phyloP scores from a whole-genome alignment of 2,888 invertebrate genomes.

The Noctua janthina region DNA sequence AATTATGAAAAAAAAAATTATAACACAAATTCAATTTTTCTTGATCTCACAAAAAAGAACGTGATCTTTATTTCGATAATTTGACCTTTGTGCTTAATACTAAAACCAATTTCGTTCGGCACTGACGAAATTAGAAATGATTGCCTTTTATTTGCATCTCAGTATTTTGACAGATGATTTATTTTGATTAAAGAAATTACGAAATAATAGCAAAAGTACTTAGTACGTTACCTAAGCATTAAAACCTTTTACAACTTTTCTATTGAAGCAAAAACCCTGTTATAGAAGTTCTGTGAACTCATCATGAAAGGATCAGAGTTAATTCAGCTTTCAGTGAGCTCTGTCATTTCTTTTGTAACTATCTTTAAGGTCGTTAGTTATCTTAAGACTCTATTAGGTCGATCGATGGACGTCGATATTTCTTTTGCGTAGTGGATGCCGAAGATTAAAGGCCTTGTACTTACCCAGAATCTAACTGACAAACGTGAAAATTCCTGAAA shows the following conservation, averaged over 20 bases:
- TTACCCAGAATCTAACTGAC: not conserved
- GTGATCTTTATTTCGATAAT: slow-evolving; percentile 16
- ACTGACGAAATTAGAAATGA: slow-evolving; percentile 28
- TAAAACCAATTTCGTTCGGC: slow-evolving; percentile 7
- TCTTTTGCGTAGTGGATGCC: not conserved
- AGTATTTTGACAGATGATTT: slow-evolving; percentile 23
- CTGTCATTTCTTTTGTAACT: slow-evolving; percentile 42
- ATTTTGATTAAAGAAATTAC: slow-evolving; percentile 4
- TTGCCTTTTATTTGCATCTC: slow-evolving; percentile 21
- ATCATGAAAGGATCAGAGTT: slow-evolving; percentile 44
- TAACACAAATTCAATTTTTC: slow-evolving; percentile 4
- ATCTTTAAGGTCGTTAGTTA: slow-evolving; percentile 32
- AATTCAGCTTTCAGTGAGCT: slow-evolving; percentile 31
- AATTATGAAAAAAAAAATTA: slow-evolving; percentile 19
- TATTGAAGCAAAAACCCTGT: slow-evolving; percentile 43
- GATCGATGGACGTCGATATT: slow-evolving; percentile 28
- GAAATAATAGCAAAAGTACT: slow-evolving; percentile 25
- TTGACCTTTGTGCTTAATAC: slow-evolving; percentile 26
- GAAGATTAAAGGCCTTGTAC: not conserved
- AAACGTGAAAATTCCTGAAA: not conserved
- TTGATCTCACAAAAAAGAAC: slow-evolving; percentile 4
- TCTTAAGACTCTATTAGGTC: slow-evolving; percentile 27
- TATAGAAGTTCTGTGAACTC: slow-evolving; percentile 53
- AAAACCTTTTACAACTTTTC: slow-evolving; percentile 48
- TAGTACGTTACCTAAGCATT: slow-evolving; percentile 16